Evolutionary conservation across 2,113 vertebrate genomes (phyloP).

Genomic region (Caretta caretta): DNA sequence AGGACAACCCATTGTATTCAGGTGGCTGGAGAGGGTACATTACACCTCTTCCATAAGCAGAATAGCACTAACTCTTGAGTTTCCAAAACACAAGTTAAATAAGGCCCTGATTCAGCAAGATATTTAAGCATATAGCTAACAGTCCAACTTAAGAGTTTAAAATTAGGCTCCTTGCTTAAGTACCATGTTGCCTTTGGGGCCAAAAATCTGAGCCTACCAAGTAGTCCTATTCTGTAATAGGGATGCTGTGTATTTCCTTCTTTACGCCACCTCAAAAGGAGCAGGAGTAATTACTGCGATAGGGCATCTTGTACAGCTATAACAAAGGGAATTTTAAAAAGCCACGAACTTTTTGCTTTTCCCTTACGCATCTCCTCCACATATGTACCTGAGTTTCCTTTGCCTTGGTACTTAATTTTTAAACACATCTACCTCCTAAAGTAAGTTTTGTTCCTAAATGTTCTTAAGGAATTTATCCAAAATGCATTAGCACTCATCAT

Average conservation of each 20-base stretch:
- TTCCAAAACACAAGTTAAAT: neutral
- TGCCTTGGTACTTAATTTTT: rapidly evolving
- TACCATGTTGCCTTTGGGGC: neutral
- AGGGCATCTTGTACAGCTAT: neutral
- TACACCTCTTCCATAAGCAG: neutral
- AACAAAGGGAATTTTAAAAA: neutral
- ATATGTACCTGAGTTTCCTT: neutral
- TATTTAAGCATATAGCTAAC: neutral
- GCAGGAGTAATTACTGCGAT: neutral
- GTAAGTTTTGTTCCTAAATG: neutral
- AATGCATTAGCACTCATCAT: neutral
- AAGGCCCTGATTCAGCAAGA: neutral
- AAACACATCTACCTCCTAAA: neutral
- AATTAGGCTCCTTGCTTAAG: neutral
- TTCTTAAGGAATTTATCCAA: neutral
- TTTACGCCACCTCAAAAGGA: neutral
- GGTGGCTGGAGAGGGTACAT: too few species aligned
- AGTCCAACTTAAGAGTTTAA: neutral
- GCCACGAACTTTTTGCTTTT: rapidly evolving
- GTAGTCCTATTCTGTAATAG: neutral
- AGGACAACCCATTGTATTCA: neutral
- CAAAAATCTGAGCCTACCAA: neutral
- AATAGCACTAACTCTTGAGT: neutral
- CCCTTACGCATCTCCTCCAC: rapidly evolving
- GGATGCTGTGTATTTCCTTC: neutral